Percentiles rank a stretch among this genome's conserved stretches.
Evolutionary conservation across 2,888 invertebrate genomes (phyloP).

Genomic region (Neoscelio sp.): DNA sequence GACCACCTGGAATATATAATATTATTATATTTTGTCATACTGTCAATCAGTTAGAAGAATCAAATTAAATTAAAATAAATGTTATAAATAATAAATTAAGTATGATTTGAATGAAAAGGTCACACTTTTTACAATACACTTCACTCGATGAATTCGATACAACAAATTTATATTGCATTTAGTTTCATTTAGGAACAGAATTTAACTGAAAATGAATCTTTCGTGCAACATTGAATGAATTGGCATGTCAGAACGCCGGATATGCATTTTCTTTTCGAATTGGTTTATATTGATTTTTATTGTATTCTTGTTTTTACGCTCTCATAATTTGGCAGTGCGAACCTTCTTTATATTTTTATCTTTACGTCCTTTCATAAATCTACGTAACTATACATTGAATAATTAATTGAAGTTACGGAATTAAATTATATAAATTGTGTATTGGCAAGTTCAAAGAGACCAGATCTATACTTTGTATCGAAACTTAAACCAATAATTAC

Average conservation of each 20-base stretch:
- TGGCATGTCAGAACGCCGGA: background rate
- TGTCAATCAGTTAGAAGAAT: too few relatives aligned
- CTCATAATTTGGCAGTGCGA: slow-evolving; percentile 12
- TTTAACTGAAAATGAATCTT: background rate
- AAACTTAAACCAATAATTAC: too few relatives aligned
- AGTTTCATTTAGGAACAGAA: background rate
- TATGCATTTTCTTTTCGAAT: background rate
- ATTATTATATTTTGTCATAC: too few relatives aligned
- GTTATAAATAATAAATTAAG: too few relatives aligned
- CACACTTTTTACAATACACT: too few relatives aligned
- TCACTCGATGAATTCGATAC: background rate
- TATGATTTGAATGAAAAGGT: too few relatives aligned
- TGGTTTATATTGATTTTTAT: slow-evolving; percentile 30
- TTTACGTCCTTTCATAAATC: slow-evolving; percentile 1
- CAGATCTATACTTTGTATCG: too few relatives aligned
- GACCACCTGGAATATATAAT: too few relatives aligned
- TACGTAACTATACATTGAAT: background rate
- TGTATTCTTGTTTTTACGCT: slow-evolving; percentile 31
- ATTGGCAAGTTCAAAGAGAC: too few relatives aligned
- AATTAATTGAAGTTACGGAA: slow-evolving; percentile 9
- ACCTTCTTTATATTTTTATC: slow-evolving; percentile 12
- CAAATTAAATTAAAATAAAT: too few relatives aligned
- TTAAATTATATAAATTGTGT: too few relatives aligned
- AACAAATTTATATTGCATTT: background rate
- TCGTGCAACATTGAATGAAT: background rate